phyloP scores from a whole-genome alignment of 2,797 vertebrate species.

The Danio jaintianensis region DNA sequence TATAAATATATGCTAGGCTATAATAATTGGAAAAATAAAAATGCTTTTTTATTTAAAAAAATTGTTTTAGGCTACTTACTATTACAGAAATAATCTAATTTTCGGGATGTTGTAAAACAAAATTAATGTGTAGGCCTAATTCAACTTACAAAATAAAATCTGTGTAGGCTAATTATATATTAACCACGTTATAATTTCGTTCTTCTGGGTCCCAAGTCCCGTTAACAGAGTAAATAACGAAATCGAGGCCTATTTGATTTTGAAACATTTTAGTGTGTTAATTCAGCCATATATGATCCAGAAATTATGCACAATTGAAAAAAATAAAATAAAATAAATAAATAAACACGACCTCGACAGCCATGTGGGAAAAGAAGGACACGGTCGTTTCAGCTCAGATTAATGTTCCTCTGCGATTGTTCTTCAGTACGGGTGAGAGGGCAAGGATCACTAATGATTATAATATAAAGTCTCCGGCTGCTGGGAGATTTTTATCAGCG shows the following conservation, averaged over 20 bases:
- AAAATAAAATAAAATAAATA: too few species aligned
- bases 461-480: constrained; percentile 69
- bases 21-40: too few species aligned
- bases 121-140: too few species aligned
- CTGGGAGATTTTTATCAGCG: constrained; percentile 71
- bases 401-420: constrained; percentile 63
- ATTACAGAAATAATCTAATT: too few species aligned
- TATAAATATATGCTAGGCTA: too few species aligned
- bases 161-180: not conserved
- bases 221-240: not conserved
- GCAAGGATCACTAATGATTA: constrained; percentile 74
- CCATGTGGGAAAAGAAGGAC: constrained; percentile 49
- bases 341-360: not conserved
- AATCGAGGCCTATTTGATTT: not conserved
- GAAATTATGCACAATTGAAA: constrained; percentile 22
- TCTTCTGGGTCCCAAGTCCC: not conserved
- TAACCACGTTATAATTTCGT: not conserved
- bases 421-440: constrained; percentile 69
- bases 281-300: constrained; percentile 22
- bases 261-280: not conserved
- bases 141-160: too few species aligned
- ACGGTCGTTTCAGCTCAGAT: constrained; percentile 62
- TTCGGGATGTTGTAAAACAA: too few species aligned
- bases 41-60: too few species aligned
- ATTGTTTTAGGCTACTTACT: too few species aligned